Evolutionary conservation across 2,888 invertebrate species (phyloP).

Genomic region (Drosophila hamatofila): DNA sequence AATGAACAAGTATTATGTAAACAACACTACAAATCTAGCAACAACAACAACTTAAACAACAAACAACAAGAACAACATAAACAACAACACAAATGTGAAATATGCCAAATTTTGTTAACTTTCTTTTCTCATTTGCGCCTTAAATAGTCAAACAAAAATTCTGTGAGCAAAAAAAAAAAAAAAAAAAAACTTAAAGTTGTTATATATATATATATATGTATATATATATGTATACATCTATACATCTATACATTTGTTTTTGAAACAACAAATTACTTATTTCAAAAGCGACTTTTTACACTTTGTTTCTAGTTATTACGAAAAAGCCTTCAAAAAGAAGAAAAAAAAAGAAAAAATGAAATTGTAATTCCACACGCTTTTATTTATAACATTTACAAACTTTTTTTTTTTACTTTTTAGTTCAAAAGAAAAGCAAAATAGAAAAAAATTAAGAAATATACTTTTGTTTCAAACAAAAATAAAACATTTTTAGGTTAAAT

Average conservation of each 20-base stretch:
- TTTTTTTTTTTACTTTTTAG: conserved; percentile 56
- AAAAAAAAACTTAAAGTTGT: conserved; percentile 46
- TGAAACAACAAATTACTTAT: conserved; percentile 31
- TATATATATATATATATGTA: conserved; percentile 17
- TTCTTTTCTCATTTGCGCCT: conserved; percentile 46
- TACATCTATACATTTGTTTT: conserved; percentile 27
- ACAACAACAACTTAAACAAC: conserved; percentile 8
- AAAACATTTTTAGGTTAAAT: conserved; percentile 44
- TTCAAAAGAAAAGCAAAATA: conserved; percentile 32
- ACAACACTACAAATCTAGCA: conserved; percentile 27
- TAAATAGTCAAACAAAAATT: conserved; percentile 23
- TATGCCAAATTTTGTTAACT: conserved; percentile 51
- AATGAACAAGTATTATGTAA: conserved; percentile 40
- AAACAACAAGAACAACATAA: conserved; percentile 7
- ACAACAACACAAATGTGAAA: conserved; percentile 27
- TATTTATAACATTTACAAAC: conserved; percentile 70
- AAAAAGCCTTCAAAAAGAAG: conserved; percentile 46
- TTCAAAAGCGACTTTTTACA: conserved; percentile 42
- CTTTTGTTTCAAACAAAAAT: conserved; percentile 64
- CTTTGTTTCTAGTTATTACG: conserved; percentile 56
- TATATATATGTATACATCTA: not conserved
- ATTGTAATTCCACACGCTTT: conserved; percentile 78
- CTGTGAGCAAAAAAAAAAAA: conserved; percentile 20
- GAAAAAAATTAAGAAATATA: conserved; percentile 26
- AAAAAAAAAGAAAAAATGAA: conserved; percentile 43